A percentile compares a stretch with the other conserved stretches of the same genome.
These are phyloP conservation scores for Temnothorax ravouxi DNA, from an alignment of 2,888 invertebrate species.

Conservation along the genomic window DNA sequence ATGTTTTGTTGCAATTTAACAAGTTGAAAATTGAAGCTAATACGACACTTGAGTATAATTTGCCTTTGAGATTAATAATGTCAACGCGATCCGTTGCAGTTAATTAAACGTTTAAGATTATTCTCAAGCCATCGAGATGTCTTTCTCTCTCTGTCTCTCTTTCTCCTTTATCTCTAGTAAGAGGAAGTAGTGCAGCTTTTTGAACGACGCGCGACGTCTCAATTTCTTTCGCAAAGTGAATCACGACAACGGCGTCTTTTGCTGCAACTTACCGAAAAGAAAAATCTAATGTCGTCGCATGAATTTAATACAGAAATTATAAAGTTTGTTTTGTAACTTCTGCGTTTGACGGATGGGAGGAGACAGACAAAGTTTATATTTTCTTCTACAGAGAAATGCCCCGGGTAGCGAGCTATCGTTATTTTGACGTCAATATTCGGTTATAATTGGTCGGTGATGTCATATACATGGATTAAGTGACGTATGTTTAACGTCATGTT, in stretches of 20 bases:
- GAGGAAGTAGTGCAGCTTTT: background rate
- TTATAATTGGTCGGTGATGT: too few species aligned
- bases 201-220: slow-evolving; percentile 7
- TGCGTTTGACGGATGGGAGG: background rate
- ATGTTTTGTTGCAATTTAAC: background rate
- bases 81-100: background rate
- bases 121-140: background rate
- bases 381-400: background rate
- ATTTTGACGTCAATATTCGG: too few species aligned
- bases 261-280: background rate
- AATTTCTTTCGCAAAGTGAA: slow-evolving; percentile 22
- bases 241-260: background rate
- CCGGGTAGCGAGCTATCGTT: too few species aligned
- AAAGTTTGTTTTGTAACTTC: background rate
- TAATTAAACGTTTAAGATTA: slow-evolving; percentile 29
- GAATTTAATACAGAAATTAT: slow-evolving; percentile 23
- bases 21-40: background rate
- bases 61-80: background rate
- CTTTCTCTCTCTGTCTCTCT: background rate
- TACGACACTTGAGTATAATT: background rate
- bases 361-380: background rate
- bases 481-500: too few species aligned
- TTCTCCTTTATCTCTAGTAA: background rate
- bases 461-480: too few species aligned
- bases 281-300: background rate